These are phyloP conservation scores for Acromyrmex charruanus DNA, from an alignment of 1,140 invertebrate genomes.

Conservation along the genomic window DNA sequence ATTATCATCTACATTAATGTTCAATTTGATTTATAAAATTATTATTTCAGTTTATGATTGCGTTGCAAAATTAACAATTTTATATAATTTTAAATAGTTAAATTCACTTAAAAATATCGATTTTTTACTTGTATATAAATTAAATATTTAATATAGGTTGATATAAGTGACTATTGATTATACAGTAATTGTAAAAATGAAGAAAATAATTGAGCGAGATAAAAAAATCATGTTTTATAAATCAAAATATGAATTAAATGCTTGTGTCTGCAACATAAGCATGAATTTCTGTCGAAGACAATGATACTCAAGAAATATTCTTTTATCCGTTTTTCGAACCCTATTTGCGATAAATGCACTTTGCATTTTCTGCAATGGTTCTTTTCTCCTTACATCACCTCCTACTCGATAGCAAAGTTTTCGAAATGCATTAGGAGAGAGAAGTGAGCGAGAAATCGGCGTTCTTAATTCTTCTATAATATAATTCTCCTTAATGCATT, in stretches of 20 bases:
- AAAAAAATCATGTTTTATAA: conserved; percentile 17
- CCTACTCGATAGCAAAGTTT: conserved; percentile 23
- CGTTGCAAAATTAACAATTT: neutral
- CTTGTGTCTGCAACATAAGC: conserved; percentile 38
- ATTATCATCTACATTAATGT: too few species aligned
- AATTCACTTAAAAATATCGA: neutral
- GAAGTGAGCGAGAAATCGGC: conserved; percentile 17
- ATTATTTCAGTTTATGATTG: too few species aligned
- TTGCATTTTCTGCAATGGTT: conserved; percentile 21
- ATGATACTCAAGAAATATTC: conserved; percentile 43
- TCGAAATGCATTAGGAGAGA: conserved; percentile 33
- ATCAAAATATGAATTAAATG: conserved; percentile 43
- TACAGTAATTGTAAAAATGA: neutral
- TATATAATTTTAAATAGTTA: neutral
- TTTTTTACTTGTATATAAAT: neutral
- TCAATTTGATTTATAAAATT: too few species aligned
- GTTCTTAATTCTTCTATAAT: conserved; percentile 63
- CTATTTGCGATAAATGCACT: conserved; percentile 59
- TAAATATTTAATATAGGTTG: neutral
- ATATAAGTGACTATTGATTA: neutral
- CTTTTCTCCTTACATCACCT: neutral
- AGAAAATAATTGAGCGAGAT: neutral
- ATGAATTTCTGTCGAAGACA: conserved; percentile 58
- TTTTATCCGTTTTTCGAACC: conserved; percentile 42
- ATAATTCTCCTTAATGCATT: conserved; percentile 51